These are phyloP conservation scores for Drosophila monieri DNA, from an alignment of 2,888 invertebrate species.

Conservation along the genomic window DNA sequence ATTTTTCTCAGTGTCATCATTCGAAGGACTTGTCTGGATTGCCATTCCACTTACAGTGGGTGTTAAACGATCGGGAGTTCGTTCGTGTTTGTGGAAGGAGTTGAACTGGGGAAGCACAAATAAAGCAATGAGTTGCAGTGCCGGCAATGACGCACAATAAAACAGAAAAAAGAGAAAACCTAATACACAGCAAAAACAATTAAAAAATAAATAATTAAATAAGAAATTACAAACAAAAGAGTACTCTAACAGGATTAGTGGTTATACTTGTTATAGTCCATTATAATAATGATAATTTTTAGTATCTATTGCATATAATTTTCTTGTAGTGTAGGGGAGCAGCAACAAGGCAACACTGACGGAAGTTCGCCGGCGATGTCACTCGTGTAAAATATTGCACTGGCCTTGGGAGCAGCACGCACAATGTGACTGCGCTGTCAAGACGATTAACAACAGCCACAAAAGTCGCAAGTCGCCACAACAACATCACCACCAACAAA, in stretches of 20 bases:
- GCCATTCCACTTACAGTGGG: slow-evolving; percentile 27
- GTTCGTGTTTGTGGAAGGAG: slow-evolving; percentile 30
- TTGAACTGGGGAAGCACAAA: slow-evolving; percentile 22
- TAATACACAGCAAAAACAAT: slow-evolving; percentile 1
- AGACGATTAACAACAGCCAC: slow-evolving; percentile 71
- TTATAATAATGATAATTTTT: no score
- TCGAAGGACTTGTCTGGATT: slow-evolving; percentile 16
- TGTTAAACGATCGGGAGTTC: slow-evolving; percentile 35
- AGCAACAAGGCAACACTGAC: slow-evolving; percentile 48
- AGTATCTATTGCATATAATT: not conserved
- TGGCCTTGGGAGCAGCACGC: slow-evolving; percentile 80
- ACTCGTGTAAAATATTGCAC: slow-evolving; percentile 79
- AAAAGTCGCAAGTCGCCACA: slow-evolving; percentile 31
- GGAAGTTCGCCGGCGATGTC: slow-evolving; percentile 68
- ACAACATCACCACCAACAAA: slow-evolving; percentile 36
- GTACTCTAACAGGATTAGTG: not conserved
- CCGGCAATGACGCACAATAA: slow-evolving; percentile 32
- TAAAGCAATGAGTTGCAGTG: slow-evolving; percentile 28
- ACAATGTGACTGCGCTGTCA: slow-evolving; percentile 71
- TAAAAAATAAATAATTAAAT: not conserved
- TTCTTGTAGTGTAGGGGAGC: not conserved
- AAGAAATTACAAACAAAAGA: rapidly evolving
- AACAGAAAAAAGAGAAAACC: not conserved
- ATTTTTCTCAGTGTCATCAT: not conserved
- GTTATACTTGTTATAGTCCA: no score